Evolutionary conservation across 2,113 vertebrate species (phyloP), one percentile per base, ranked within the genome.

Genomic region (Albula glossodonta): DNA sequence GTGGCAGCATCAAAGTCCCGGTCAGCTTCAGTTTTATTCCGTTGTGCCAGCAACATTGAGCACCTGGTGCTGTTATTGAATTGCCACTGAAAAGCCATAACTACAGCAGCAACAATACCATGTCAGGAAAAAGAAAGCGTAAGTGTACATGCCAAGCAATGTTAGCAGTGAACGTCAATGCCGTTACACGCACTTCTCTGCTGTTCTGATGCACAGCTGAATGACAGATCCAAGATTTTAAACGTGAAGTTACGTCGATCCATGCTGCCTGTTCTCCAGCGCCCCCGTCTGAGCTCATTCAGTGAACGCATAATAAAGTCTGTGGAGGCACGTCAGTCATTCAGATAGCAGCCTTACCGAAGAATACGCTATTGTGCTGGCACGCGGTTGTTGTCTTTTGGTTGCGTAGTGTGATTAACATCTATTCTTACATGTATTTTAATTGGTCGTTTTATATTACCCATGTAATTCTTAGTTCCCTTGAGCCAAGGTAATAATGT

Each of bases 11-110:
- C 50, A 25, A 84, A 41, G 84, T 84, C 52, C 48, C 80, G 11
- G 48, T 63, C 70, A 82, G 17, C 1, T 11, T 8, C 19, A 13
- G 52, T 31, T 31, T 17, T 8, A 31, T 25, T 86, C 57, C 11
- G 4, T 19, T 74, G 56, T 51, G 13, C 22, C 10, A 66, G 12
- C 6, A 57, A 81, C 66, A 25, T 82, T 79, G 51, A 50, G 63
- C 88, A 87, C 57, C 7, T 19, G 83, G 49, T 51, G 19, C 83
- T 84, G 48, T 63, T 84, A 63, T 51, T 74, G 50, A 77, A 48
- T 19, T 52, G 83, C 63, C 9, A 4, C 15, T 31, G 49, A 41
- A 74, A 51, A 51, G 48, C 41, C 84, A 85, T 80, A 60, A 5
- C 50, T 80, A 12, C 15, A 15, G 60, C 17, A 63, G 60, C 10